Conservation (phyloP, 2,797 vertebrate genomes). For the Falco rusticolus region DNA sequence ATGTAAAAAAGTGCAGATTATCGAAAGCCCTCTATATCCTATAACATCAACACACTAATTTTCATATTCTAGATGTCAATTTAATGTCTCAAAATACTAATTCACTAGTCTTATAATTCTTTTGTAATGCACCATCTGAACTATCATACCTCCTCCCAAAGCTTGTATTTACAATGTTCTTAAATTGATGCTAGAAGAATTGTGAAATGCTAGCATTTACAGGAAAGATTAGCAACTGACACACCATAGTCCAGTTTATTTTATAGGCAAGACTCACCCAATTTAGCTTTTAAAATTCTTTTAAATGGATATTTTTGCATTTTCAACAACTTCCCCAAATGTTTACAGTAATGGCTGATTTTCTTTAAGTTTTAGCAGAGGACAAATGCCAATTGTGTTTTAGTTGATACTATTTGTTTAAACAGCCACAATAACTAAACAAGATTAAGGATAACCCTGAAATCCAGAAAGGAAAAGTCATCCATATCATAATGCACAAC, state of each 20-base stretch:
- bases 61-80: background rate
- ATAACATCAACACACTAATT: background rate
- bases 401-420: background rate
- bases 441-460: background rate
- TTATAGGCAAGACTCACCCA: background rate
- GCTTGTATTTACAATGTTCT: slow-evolving; percentile 32
- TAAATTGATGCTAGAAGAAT: background rate
- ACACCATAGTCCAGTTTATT: slow-evolving; percentile 2
- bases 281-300: background rate
- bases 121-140: background rate
- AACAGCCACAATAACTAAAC: background rate
- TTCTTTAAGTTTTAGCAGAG: background rate
- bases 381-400: background rate
- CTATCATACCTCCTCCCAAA: background rate
- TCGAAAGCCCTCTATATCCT: slow-evolving; percentile 5
- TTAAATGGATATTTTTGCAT: background rate
- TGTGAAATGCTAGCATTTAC: background rate
- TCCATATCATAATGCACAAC: background rate
- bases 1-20: background rate
- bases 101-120: background rate
- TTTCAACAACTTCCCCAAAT: background rate
- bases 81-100: background rate
- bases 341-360: background rate
- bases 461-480: background rate
- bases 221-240: background rate